Base-by-base conservation (phyloP, 2,113 vertebrate species). In the Glaucidium brasilianum region DNA sequence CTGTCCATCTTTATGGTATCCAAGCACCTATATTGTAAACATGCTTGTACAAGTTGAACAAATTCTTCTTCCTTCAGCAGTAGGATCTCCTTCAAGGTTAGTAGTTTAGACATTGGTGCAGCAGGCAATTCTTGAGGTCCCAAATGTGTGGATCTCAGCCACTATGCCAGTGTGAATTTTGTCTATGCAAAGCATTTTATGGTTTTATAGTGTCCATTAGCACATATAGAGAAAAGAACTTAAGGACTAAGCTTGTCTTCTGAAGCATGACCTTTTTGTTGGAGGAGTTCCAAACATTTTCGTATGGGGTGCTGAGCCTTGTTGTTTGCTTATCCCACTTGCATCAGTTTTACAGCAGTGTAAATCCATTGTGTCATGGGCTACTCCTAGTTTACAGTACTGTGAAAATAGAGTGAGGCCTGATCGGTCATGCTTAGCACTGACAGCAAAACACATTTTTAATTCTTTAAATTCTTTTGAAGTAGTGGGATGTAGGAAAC, bases 381-480 rank as follows among this genome's bases (percentile, higher is more conserved):
- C 14, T 22, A 53, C 45, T 75, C 25, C 39, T 72, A 20, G 25
- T 67, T 78, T 81, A 52, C 60, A 64, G 49, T 39, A 39, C 49
- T 45, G 49, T 72, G 69, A 58, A 88, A 78, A 86, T 30, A 91
- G 56, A 78, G 10, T 14, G 30, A 64, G 23, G 47, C 15, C 41
- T 75, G 56, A 97, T 88, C 73, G 83, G 47, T 75, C 43, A n/a
- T 94, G 74, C 64, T 88, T 71, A 89, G 55, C 68, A 73, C 41
- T 96, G 52, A 83, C 90, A 95, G 91, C 80, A 94, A 77, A 53
- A 80, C 62, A 37, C 32, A 29, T 69, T 93, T 95, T 93, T 37
- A 27, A 64, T 97, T 97, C 45, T 93, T 95, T 93, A 35, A 27
- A 64, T 97, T 97, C 45, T 92, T 91, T 95, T 95, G 53, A 75